Evolutionary conservation across 2,888 invertebrate species (phyloP).

Genomic region (Pantelozetes paolii): DNA sequence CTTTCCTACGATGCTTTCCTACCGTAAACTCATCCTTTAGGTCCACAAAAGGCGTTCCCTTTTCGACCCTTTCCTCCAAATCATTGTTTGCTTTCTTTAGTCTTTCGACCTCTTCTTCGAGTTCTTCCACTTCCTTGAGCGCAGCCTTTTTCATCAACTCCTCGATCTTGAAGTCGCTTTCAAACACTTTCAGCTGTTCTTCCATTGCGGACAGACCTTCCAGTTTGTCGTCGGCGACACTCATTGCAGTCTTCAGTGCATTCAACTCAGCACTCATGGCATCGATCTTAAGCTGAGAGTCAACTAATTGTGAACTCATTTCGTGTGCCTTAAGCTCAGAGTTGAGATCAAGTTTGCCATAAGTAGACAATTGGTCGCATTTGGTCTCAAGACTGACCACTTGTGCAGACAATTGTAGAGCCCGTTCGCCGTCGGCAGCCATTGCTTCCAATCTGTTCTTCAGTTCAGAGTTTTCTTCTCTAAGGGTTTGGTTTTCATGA

Average conservation of each 20-base stretch:
- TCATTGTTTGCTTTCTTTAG: background rate
- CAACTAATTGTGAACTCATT: background rate
- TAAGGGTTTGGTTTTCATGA: background rate
- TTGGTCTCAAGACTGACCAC: background rate
- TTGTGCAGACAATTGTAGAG: background rate
- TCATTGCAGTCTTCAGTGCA: background rate
- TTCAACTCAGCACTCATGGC: background rate
- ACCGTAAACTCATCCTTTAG: background rate
- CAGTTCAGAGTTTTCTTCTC: background rate
- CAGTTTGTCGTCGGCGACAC: background rate
- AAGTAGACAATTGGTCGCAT: conserved; percentile 13
- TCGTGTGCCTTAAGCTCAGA: background rate
- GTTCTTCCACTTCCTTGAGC: conserved; percentile 12
- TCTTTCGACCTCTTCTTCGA: background rate
- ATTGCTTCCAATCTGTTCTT: background rate
- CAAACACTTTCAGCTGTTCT: background rate
- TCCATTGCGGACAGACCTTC: background rate
- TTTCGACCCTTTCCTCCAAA: background rate
- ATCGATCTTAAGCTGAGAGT: conserved; percentile 5
- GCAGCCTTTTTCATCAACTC: conserved; percentile 22
- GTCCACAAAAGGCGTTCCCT: background rate
- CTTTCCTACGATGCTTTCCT: background rate
- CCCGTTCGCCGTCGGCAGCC: background rate
- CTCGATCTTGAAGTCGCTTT: conserved; percentile 13
- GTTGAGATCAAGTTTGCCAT: background rate